Conservation (phyloP, 1,140 invertebrate species). For the Wasmannia auropunctata region DNA sequence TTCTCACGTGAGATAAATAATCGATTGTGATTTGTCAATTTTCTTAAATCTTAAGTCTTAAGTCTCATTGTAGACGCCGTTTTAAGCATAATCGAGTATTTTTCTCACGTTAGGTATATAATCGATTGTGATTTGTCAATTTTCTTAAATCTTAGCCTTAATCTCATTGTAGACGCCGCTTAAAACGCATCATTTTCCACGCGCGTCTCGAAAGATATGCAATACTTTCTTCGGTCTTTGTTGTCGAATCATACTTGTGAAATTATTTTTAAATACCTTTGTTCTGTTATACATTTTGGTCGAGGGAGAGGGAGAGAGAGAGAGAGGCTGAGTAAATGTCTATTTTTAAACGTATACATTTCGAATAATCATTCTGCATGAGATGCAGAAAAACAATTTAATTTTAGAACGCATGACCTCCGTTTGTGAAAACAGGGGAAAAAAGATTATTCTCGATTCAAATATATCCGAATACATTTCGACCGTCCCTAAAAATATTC, state of each 20-base stretch:
- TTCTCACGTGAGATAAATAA: too few relatives aligned
- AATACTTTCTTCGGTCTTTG: background rate
- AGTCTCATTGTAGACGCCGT: too few relatives aligned
- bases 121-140: too few relatives aligned
- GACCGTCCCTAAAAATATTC: slow-evolving; percentile 25
- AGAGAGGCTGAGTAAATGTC: background rate
- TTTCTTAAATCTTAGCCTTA: too few relatives aligned
- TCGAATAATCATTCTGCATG: slow-evolving; percentile 48
- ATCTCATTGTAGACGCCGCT: too few relatives aligned
- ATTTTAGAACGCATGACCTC: slow-evolving; percentile 54
- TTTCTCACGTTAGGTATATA: too few relatives aligned
- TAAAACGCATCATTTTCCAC: too few relatives aligned
- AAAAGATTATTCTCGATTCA: background rate
- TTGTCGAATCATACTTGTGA: slow-evolving; percentile 2
- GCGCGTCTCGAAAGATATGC: too few relatives aligned
- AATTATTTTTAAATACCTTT: slow-evolving; percentile 65
- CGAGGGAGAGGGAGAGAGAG: background rate
- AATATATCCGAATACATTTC: background rate
- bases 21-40: too few relatives aligned
- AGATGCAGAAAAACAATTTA: slow-evolving; percentile 50
- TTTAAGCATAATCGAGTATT: too few relatives aligned
- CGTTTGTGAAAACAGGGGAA: background rate
- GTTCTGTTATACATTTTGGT: background rate
- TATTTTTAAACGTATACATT: slow-evolving; percentile 68
- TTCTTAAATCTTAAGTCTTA: too few relatives aligned